A percentile compares a stretch with the other conserved stretches of the same genome.
Evolutionary conservation across 2,888 invertebrate species (phyloP).

Genomic region (Mesorhabditis spiculigera): DNA sequence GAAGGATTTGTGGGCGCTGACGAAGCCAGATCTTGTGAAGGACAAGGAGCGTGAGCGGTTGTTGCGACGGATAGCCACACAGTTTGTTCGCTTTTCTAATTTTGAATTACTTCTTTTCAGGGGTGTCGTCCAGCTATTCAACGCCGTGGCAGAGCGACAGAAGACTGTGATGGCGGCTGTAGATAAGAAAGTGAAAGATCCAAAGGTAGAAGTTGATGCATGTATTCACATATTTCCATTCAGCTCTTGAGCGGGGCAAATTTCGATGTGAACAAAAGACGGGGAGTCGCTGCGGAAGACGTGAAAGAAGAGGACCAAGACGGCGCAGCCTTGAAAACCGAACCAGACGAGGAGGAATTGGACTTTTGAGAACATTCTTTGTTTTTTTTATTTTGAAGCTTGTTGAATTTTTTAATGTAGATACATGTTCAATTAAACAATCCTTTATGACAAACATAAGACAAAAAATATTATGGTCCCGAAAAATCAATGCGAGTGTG

Average conservation of each 20-base stretch:
- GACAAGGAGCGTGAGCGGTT: conserved; percentile 45
- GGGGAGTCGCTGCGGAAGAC: not conserved
- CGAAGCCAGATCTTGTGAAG: conserved; percentile 45
- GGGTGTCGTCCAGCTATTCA: conserved; percentile 55
- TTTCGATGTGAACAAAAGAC: not conserved
- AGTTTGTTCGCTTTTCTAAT: conserved; percentile 21
- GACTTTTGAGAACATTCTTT: too few relatives aligned
- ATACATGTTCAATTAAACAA: too few relatives aligned
- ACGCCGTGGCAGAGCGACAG: conserved; percentile 53
- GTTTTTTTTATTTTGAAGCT: not conserved
- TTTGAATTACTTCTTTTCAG: conserved; percentile 19
- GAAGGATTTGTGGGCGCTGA: conserved; percentile 16
- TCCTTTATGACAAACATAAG: too few relatives aligned
- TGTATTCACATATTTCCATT: not conserved
- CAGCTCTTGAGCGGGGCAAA: not conserved
- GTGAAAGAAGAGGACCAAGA: not conserved
- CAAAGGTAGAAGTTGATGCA: not conserved
- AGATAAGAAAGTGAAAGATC: conserved; percentile 19
- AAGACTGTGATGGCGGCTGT: conserved; percentile 28
- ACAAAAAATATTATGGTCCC: too few relatives aligned
- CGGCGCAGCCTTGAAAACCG: not conserved
- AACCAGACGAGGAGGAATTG: too few relatives aligned
- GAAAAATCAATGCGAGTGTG: too few relatives aligned
- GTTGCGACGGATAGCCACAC: conserved; percentile 45
- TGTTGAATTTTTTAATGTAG: not conserved